These are phyloP conservation scores for Glyptemys insculpta DNA, from an alignment of 2,797 vertebrate species.

Conservation along the genomic window DNA sequence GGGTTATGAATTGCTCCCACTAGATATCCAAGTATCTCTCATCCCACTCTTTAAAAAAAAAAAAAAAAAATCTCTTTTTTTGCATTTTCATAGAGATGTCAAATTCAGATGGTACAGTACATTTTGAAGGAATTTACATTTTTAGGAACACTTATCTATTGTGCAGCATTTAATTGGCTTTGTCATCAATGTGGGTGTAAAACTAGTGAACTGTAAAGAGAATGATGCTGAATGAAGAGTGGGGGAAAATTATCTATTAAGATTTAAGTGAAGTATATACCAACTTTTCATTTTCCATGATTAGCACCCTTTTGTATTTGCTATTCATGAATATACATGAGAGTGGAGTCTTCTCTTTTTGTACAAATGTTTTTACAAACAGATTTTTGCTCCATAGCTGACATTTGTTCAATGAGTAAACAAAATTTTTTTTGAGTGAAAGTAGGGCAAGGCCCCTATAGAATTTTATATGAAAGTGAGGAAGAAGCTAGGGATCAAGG, in stretches of 20 bases:
- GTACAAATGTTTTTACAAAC: background rate
- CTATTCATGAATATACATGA: accelerated
- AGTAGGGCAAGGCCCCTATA: background rate
- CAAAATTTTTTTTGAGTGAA: background rate
- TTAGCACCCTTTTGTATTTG: background rate
- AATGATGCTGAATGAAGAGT: background rate
- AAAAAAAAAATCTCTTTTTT: background rate
- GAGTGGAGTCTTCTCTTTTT: background rate
- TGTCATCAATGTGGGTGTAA: slow-evolving; percentile 70
- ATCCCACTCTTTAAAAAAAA: background rate
- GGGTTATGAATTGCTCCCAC: background rate
- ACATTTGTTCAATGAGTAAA: background rate
- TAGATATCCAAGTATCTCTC: background rate
- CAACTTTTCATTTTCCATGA: background rate
- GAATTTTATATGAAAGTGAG: background rate
- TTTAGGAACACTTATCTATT: slow-evolving; percentile 19
- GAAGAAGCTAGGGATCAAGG: background rate
- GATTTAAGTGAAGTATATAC: background rate
- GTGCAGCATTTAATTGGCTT: slow-evolving; percentile 42
- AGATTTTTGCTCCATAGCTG: background rate
- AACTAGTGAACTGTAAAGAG: slow-evolving; percentile 16
- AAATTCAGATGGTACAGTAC: background rate
- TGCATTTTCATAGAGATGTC: background rate
- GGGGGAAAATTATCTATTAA: background rate
- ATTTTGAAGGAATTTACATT: slow-evolving; percentile 56